A percentile compares a stretch with the other conserved stretches of the same genome.
phyloP scores from a whole-genome alignment of 2,113 vertebrate species.

The Pedionomus torquatus region DNA sequence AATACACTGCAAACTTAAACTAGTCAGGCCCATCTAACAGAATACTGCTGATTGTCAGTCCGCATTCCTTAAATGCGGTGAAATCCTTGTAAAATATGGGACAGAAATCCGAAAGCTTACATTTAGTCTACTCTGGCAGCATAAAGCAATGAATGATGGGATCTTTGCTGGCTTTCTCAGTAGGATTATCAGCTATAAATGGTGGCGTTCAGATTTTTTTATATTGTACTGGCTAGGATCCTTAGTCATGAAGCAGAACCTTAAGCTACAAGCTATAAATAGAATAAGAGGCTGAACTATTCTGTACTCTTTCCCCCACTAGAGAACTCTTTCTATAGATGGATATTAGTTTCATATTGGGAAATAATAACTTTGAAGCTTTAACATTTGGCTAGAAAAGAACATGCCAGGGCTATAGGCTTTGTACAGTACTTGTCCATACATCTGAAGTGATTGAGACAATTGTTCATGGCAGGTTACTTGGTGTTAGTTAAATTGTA shows the following conservation, averaged over 20 bases:
- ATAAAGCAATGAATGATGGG: constrained; percentile 46
- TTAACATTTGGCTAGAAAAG: not conserved
- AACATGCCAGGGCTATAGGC: not conserved
- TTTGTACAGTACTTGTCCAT: not conserved
- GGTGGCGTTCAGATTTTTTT: not conserved
- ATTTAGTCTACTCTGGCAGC: not conserved
- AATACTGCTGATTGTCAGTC: constrained; percentile 21
- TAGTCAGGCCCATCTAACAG: not conserved
- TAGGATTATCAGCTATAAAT: constrained; percentile 39
- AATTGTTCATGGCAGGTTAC: not conserved
- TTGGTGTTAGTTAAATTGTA: not conserved
- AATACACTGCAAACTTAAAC: constrained; percentile 2
- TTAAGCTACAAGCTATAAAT: constrained; percentile 26
- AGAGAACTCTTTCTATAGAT: not conserved
- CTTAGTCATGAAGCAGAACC: constrained; percentile 18
- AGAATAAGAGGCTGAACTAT: not conserved
- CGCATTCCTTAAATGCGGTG: constrained; percentile 2
- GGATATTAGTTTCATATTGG: not conserved
- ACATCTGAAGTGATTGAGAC: not conserved
- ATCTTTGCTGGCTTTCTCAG: constrained; percentile 35
- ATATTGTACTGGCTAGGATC: constrained; percentile 12
- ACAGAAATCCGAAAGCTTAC: constrained; percentile 37
- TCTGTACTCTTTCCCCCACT: not conserved
- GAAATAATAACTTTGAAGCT: not conserved
- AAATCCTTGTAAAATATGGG: constrained; percentile 16